Percentiles rank a stretch among this genome's conserved stretches.
phyloP scores from a whole-genome alignment of 2,113 vertebrate species.

The Proterorhinus semilunaris region DNA sequence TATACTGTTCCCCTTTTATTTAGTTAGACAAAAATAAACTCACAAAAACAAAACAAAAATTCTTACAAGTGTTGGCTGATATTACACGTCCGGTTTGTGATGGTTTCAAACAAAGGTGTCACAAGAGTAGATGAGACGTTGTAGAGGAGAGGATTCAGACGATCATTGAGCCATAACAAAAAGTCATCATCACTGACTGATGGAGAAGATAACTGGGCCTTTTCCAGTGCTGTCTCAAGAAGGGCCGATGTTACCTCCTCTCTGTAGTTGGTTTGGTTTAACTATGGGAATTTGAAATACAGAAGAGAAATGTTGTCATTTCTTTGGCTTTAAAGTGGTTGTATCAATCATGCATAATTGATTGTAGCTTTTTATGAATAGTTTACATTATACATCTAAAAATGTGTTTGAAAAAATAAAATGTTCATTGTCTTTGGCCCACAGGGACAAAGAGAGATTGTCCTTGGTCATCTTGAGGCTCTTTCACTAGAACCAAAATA shows the following conservation, averaged over 20 bases:
- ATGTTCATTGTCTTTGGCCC: too few species aligned
- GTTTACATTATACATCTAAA: too few species aligned
- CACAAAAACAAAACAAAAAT: not conserved
- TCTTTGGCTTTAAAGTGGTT: not conserved
- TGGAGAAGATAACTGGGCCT: constrained; percentile 47
- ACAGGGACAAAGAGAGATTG: too few species aligned
- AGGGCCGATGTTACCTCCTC: constrained; percentile 56
- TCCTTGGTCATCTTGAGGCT: too few species aligned
- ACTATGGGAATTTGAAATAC: constrained; percentile 19
- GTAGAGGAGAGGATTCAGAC: constrained; percentile 55
- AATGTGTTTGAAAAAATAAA: too few species aligned
- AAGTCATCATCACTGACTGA: constrained; percentile 51
- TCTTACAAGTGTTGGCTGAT: constrained; percentile 62
- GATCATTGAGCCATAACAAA: constrained; percentile 52
- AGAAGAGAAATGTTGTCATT: not conserved
- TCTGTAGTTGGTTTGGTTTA: constrained; percentile 45
- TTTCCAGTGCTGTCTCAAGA: constrained; percentile 48
- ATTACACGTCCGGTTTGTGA: constrained; percentile 49
- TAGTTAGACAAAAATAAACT: not conserved
- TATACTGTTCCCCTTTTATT: not conserved
- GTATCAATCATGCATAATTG: too few species aligned
- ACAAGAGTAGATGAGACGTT: constrained; percentile 46
- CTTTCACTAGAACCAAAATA: too few species aligned
- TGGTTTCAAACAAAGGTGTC: constrained; percentile 34
- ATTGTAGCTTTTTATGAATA: too few species aligned